Base-by-base conservation (phyloP, 2,888 invertebrate genomes). In the Colletes collaris region DNA sequence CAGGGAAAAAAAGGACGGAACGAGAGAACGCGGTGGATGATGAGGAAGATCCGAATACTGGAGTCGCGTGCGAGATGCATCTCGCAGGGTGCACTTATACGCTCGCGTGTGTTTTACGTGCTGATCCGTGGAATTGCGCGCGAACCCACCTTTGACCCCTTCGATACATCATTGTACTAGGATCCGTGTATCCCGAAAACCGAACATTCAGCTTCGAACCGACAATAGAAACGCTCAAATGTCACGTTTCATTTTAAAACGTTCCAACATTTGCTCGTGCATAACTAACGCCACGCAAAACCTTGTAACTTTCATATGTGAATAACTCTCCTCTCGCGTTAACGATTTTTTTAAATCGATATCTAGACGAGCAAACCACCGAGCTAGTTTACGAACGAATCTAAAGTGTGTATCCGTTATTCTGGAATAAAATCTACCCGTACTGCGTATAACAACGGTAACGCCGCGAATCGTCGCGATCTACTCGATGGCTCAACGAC, bases 21-120 rank as follows among this genome's bases (percentile, higher is more conserved):
- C 58, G 8, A 27, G 59, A 62, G 59, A 62, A 27, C 27, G 55
- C 49, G 56, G 10, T 8, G 49, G 52, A 68, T 19, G 71, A 64
- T 8, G 63, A 71, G 62, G 44, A 66, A 64, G 69, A 75, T 55
- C 49, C 76, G 74, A 76, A 81, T 69, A 64, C 60, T 56, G 68
- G 84, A 86, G 86, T 87, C 89, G 86, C 86, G 88, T 88, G 85
- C 86, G 79, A 82, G 86, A 85, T 85, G 78, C 81, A 79, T 80
- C 76, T 86, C 65, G 62, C 56, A 46, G 76, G 60, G 50, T 70
- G 62, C 66, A 40, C 50, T 65, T 64, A 56, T 58, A 58, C 37
- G n/a, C 55, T 59, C 70, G 66, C 66, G 73, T 74, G 74, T 73
- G 65, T 69, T 55, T 71, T 76, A 76, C 64, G 60, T 27, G 67